A percentile compares a stretch with the other conserved stretches of the same genome.
Conservation (phyloP, 2,113 vertebrate species). For the Onychostoma macrolepis region DNA sequence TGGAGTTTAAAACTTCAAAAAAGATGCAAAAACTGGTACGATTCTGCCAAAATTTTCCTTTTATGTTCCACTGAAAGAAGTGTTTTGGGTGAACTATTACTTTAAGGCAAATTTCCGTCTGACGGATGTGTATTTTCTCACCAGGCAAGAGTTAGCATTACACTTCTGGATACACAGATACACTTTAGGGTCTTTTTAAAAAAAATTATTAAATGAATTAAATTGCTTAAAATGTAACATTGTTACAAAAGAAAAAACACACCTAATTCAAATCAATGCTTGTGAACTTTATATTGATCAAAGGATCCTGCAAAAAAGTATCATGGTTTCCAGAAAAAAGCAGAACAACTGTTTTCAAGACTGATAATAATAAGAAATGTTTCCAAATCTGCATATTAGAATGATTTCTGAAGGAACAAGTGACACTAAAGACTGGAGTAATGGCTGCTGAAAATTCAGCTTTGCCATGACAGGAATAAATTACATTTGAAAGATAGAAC, state of each 20-base stretch:
- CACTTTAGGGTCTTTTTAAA: neutral
- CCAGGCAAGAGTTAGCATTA: neutral
- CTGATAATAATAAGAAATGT: neutral
- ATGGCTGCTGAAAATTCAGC: neutral
- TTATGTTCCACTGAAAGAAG: neutral
- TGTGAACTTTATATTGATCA: neutral
- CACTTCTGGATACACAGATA: neutral
- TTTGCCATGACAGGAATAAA: neutral
- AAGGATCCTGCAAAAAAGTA: neutral
- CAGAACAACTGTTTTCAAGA: neutral
- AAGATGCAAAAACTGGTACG: neutral
- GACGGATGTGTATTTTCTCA: neutral
- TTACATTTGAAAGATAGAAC: neutral
- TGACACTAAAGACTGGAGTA: neutral
- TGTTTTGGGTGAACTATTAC: neutral
- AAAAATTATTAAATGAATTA: too few relatives aligned
- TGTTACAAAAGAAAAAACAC: too few relatives aligned
- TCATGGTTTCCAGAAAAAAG: neutral
- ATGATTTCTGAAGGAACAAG: neutral
- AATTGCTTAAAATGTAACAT: too few relatives aligned
- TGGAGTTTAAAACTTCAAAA: neutral
- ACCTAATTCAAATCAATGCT: too few relatives aligned
- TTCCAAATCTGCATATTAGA: neutral
- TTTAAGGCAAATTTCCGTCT: neutral
- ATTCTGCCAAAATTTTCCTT: neutral